phyloP scores from a whole-genome alignment of 2,113 vertebrate species.

The Numenius arquata region DNA sequence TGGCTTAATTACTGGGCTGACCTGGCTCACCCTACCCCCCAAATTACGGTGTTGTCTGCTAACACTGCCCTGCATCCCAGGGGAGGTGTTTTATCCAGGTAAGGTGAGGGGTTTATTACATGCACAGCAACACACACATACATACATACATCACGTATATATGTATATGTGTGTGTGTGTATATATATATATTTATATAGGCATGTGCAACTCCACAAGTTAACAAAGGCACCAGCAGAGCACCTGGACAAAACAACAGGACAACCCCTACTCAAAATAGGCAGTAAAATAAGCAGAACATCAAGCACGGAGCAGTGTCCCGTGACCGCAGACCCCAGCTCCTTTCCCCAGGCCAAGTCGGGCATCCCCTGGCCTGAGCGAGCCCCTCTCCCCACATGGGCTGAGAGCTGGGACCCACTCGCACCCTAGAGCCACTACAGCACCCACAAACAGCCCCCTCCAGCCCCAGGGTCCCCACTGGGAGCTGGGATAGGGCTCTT shows the following conservation, averaged over 20 bases:
- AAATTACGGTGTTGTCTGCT: not conserved
- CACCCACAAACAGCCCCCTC: not conserved
- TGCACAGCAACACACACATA: not conserved
- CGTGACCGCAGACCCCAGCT: not conserved
- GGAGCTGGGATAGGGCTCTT: slow-evolving; percentile 29
- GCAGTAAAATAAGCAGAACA: not conserved
- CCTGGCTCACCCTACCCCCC: not conserved
- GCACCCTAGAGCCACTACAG: not conserved
- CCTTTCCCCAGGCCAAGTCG: not conserved
- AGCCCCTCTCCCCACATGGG: not conserved
- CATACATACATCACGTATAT: not conserved
- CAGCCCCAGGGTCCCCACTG: not conserved
- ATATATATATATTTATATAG: not conserved
- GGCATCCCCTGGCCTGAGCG: not conserved
- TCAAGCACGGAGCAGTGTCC: rapidly evolving
- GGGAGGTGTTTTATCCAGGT: not conserved
- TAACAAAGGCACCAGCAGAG: not conserved
- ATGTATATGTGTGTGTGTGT: rapidly evolving
- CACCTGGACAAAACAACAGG: not conserved
- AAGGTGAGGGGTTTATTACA: not conserved
- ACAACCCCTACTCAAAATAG: not conserved
- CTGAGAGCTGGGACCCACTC: not conserved
- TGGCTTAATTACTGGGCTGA: not conserved
- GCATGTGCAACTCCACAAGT: not conserved
- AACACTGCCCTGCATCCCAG: not conserved